phyloP scores from a whole-genome alignment of 1,140 invertebrate species.

The Drosophila kikkawai region DNA sequence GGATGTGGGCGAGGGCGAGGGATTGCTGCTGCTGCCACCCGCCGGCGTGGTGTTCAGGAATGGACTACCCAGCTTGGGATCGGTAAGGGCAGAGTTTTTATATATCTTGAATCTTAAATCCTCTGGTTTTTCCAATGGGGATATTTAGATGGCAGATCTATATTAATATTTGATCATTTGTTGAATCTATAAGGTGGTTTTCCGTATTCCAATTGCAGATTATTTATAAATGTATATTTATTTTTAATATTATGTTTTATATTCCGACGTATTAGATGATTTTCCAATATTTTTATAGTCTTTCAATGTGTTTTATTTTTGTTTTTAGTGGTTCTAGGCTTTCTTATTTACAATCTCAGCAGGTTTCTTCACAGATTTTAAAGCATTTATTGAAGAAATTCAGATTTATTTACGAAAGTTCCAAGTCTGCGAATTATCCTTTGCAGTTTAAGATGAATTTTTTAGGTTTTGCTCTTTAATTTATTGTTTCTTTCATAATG shows the following conservation, averaged over 20 bases:
- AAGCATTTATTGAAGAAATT: neutral
- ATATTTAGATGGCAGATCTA: no score
- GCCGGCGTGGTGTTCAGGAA: slow-evolving; percentile 71
- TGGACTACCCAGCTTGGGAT: slow-evolving; percentile 84
- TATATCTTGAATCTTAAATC: neutral
- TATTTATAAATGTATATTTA: neutral
- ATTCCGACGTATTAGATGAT: neutral
- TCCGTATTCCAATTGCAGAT: neutral
- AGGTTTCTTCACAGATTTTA: neutral
- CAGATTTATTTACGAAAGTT: neutral
- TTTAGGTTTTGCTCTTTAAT: neutral
- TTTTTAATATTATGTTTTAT: neutral
- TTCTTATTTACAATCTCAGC: neutral
- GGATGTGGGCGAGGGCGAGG: slow-evolving; percentile 50
- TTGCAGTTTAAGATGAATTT: neutral
- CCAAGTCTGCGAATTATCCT: neutral
- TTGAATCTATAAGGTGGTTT: neutral
- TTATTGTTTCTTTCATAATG: neutral
- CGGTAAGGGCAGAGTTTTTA: neutral
- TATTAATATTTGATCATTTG: neutral
- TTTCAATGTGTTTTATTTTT: neutral
- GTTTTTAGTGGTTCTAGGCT: neutral
- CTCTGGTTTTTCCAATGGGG: no score
- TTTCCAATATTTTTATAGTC: neutral
- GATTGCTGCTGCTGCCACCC: slow-evolving; percentile 70